Evolutionary conservation across 92 coral and sea anemone genomes (phyloP), one percentile per base, ranked within the genome.

Genomic region (Meandrina meandrites): DNA sequence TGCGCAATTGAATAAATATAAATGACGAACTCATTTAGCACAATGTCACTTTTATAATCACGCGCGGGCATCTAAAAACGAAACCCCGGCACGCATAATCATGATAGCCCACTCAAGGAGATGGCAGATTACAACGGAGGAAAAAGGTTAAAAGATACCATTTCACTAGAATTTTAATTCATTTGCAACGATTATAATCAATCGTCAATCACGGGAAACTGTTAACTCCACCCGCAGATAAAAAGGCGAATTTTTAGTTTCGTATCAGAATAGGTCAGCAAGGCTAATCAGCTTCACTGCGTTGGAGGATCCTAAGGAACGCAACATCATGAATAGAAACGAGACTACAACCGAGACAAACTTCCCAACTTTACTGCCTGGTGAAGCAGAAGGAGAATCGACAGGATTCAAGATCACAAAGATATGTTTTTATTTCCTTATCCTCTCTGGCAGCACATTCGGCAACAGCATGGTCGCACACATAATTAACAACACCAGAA

Each of bases 381-480:
- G 35, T 50, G 76, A 32, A 17, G 75, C 78, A 13, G 50, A 79
- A 53, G 82, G 79, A 27, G 88, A 90, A 31, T 68, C 92, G 13
- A 19, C 82, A 4, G 91, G 75, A 67, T 93, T 93, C 80, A 88
- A 87, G 84, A 86, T 84, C 66, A 67, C 92, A 22, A 97, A 97
- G 84, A 90, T 95, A 24, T 84, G 92, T 32, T 84, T 97, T n/a
- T 95, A 95, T 60, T 95, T 95, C 64, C 71, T 92, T 18, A 92
- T 97, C 45, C 86, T 97, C 8, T 82, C 81, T 51, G 89, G 92
- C 34, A 96, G 96, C 69, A 95, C 98, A 14, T 42, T 97, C 27
- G 99, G 99, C 10, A 97, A 97, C 86, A 62, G 94, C 70, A 84
- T 95, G 88, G 98, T 97, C n/a, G 89, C 92, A 0, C 90, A 90